These are phyloP conservation scores for Eilema griseolum DNA, from an alignment of 2,888 invertebrate species.

Conservation along the genomic window DNA sequence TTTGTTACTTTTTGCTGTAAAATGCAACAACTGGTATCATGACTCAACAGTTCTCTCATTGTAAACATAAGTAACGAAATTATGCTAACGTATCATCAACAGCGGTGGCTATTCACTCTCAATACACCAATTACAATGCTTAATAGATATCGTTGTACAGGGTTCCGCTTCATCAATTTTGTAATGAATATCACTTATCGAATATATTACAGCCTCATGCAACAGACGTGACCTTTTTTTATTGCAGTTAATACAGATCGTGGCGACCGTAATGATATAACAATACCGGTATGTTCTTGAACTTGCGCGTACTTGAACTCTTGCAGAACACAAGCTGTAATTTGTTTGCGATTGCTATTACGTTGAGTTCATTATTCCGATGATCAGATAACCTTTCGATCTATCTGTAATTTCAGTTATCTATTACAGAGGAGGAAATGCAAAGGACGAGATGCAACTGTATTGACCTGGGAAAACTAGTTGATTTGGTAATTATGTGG, in stretches of 20 bases:
- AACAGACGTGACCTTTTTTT: conserved; percentile 40
- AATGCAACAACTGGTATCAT: conserved; percentile 74
- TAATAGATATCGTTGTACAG: conserved; percentile 56
- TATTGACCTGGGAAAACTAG: conserved; percentile 61
- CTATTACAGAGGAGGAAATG: conserved; percentile 66
- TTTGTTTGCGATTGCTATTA: conserved; percentile 29
- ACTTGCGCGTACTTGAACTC: conserved; percentile 18
- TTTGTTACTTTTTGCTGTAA: conserved; percentile 78
- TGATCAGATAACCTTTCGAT: conserved; percentile 61
- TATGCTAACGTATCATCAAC: conserved; percentile 71
- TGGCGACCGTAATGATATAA: conserved; percentile 40
- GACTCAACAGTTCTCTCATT: conserved; percentile 75
- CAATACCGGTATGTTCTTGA: conserved; percentile 29
- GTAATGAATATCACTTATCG: conserved; percentile 56
- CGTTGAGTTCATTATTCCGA: conserved; percentile 51
- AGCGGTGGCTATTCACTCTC: conserved; percentile 67
- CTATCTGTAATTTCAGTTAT: conserved; percentile 64
- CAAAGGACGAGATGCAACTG: conserved; percentile 69
- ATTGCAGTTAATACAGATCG: conserved; percentile 38
- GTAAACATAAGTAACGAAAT: conserved; percentile 78
- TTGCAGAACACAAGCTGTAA: conserved; percentile 22
- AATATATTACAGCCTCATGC: conserved; percentile 49
- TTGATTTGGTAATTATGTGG: conserved; percentile 61
- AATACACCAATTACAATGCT: conserved; percentile 70
- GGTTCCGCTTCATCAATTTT: conserved; percentile 58